Evolutionary conservation across 2,888 invertebrate species (phyloP).

Genomic region (Nemapogon koenigi): DNA sequence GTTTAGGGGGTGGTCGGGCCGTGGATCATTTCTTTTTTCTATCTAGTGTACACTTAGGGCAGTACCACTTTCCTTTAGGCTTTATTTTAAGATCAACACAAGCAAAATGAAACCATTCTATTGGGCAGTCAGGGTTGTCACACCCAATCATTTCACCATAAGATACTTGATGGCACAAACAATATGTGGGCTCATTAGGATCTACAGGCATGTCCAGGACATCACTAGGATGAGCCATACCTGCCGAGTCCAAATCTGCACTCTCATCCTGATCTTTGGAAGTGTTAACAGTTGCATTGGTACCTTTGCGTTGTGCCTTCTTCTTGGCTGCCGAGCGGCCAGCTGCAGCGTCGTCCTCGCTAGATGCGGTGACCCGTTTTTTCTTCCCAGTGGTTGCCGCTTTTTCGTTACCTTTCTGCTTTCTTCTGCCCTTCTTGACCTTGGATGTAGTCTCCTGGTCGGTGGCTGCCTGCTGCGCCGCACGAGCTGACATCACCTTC

Average conservation of each 20-base stretch:
- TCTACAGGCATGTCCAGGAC: slow-evolving; percentile 92
- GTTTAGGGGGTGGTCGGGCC: slow-evolving; percentile 35
- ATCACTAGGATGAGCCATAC: slow-evolving; percentile 85
- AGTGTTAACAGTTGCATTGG: slow-evolving; percentile 36
- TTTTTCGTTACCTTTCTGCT: slow-evolving; percentile 51
- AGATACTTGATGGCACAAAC: slow-evolving; percentile 95
- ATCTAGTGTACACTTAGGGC: slow-evolving; percentile 88
- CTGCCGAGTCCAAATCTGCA: slow-evolving; percentile 57
- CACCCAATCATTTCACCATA: slow-evolving; percentile 98
- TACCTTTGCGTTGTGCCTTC: slow-evolving; percentile 45
- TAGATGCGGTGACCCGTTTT: slow-evolving; percentile 61
- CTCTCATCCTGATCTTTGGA: slow-evolving; percentile 50
- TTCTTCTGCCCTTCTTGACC: slow-evolving; percentile 54
- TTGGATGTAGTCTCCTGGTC: slow-evolving; percentile 49
- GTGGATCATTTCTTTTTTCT: slow-evolving; percentile 77
- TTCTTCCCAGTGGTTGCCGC: slow-evolving; percentile 49
- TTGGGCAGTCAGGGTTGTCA: slow-evolving; percentile 88
- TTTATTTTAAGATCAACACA: slow-evolving; percentile 90
- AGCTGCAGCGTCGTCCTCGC: slow-evolving; percentile 49
- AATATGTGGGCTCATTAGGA: slow-evolving; percentile 98
- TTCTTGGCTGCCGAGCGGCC: slow-evolving; percentile 50
- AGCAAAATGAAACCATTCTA: slow-evolving; percentile 97
- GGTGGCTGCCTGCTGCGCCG: slow-evolving; percentile 56
- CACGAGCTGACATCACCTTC: slow-evolving; percentile 81
- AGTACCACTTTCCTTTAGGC: slow-evolving; percentile 96